Conservation (phyloP, 2,888 invertebrate genomes). For the Cantharis nigra region DNA sequence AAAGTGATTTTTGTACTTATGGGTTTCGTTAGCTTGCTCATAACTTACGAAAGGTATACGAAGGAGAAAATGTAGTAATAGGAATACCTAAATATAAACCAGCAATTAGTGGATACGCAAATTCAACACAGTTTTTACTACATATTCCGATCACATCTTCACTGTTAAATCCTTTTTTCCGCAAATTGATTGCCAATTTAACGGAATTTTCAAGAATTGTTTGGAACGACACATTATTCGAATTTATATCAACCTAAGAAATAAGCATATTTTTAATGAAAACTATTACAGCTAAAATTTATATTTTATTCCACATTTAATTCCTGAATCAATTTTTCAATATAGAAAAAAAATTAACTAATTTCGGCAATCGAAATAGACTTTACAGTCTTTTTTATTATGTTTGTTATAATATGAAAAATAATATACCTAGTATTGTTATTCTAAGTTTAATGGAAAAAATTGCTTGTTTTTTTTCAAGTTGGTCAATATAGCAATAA, state of each 20-base stretch:
- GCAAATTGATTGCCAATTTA: constrained; percentile 40
- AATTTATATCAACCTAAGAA: constrained; percentile 4
- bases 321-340: no score
- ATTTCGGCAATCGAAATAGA: no score
- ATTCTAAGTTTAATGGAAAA: no score
- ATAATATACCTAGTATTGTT: no score
- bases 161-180: constrained; percentile 55
- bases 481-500: no score
- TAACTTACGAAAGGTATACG: constrained; percentile 58
- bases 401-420: no score
- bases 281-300: no score
- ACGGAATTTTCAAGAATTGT: background rate
- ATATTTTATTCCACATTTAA: no score
- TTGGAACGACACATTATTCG: background rate
- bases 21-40: background rate
- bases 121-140: constrained; percentile 63
- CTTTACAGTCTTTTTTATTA: no score
- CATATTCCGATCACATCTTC: constrained; percentile 61
- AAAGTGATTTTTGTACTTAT: constrained; percentile 57
- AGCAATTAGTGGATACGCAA: constrained; percentile 57
- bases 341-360: no score
- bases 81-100: constrained; percentile 60
- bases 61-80: constrained; percentile 61
- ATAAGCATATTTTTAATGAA: no score
- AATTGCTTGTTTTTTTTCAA: no score